Evolutionary conservation across 2,888 invertebrate genomes (phyloP), one percentile per base, ranked within the genome.

Genomic region (Pelosia muscerda): DNA sequence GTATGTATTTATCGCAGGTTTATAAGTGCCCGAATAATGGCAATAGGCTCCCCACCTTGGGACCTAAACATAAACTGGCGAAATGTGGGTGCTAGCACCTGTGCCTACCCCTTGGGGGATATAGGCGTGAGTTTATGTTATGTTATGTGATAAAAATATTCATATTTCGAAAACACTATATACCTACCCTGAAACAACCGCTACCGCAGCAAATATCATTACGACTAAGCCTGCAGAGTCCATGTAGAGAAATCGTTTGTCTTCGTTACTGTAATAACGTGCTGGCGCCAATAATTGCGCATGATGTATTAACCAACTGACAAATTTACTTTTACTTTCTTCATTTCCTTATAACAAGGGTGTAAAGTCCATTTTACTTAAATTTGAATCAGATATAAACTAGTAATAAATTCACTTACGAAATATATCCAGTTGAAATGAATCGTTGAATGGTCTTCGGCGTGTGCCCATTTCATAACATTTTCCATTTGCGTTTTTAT

Each of bases 261-360:
- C 86, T 87, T 86, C 80, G 82, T 87, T 86, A 75, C 76, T 66
- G 72, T 78, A 78, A 78, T 81, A 81, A 77, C 78, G 71, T 68
- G 72, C 77, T 69, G 71, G 67, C 77, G 76, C 78, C 79, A 76
- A 84, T 87, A 81, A 86, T 85, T 81, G 83, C 64, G 73, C 72
- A 78, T 83, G 84, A 87, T 85, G 77, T 79, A 85, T 82, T 75
- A 68, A 68, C 76, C 57, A 28, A 55, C 54, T 56, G 54, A 64
- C 71, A 60, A 70, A 38, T 60, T n/a, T 58, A 23, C 13, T 55
- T 13, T 6, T 59, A 26, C 67, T 28, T 34, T 13, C 23, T 31
- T 10, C 22, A 31, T 25, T 49, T 25, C 2, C 34, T 34, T 77
- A 62, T 66, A 5, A 15, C 58, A 22, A 62, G 0, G 26, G 9